A percentile compares a stretch with the other conserved stretches of the same genome.
Evolutionary conservation across 2,797 vertebrate genomes (phyloP).

Genomic region (Limosa lapponica): DNA sequence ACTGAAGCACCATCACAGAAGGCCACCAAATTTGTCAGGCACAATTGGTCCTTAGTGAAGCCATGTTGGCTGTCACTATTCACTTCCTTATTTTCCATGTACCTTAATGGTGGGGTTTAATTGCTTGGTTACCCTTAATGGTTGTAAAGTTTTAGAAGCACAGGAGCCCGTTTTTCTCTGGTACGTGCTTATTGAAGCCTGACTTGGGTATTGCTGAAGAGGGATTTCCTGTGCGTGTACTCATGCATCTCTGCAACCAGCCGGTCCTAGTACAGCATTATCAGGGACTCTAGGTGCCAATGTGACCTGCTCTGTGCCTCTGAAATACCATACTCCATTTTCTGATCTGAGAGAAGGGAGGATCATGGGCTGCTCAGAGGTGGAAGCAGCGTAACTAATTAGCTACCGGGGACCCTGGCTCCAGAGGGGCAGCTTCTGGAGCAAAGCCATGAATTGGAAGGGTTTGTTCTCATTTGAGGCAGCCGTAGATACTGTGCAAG

Average conservation of each 20-base stretch:
- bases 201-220: background rate
- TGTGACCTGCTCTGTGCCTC: background rate
- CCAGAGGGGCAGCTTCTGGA: background rate
- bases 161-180: background rate
- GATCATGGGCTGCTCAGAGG: background rate
- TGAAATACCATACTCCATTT: background rate
- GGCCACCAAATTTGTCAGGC: background rate
- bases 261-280: background rate
- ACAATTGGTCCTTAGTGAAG: background rate
- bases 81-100: background rate
- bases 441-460: background rate
- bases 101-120: background rate
- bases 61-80: background rate
- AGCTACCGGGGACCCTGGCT: background rate
- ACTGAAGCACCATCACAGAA: background rate
- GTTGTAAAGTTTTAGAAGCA: background rate
- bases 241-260: background rate
- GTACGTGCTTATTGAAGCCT: background rate
- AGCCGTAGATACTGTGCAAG: background rate
- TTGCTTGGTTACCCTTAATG: background rate
- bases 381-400: background rate
- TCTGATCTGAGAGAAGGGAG: background rate
- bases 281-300: background rate
- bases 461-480: background rate
- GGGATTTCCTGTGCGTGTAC: background rate